A percentile compares a stretch with the other conserved stretches of the same genome.
phyloP scores from a whole-genome alignment of 2,888 invertebrate species.

The Volucella bombylans region DNA sequence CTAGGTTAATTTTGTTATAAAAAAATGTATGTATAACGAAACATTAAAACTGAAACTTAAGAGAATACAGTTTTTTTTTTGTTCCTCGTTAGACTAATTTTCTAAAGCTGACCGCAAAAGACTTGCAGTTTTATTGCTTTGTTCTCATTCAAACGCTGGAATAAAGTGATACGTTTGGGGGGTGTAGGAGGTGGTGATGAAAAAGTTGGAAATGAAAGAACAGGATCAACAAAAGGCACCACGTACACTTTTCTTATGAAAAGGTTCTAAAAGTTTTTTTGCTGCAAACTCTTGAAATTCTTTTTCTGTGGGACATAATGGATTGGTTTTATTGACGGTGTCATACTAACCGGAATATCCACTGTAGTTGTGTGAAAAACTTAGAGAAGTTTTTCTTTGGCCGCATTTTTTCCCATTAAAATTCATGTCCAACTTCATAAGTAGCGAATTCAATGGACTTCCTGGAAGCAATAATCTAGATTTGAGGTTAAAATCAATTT shows the following conservation, averaged over 20 bases:
- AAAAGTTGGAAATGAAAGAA: slow-evolving; percentile 67
- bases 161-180: slow-evolving; percentile 75
- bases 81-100: slow-evolving; percentile 60
- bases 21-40: slow-evolving; percentile 14
- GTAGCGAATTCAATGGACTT: slow-evolving; percentile 77
- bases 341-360: slow-evolving; percentile 50
- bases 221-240: slow-evolving; percentile 72
- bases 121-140: slow-evolving; percentile 74
- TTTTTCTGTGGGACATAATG: slow-evolving; percentile 75
- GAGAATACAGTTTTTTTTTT: slow-evolving; percentile 4
- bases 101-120: slow-evolving; percentile 74
- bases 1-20: slow-evolving; percentile 28
- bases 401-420: slow-evolving; percentile 48
- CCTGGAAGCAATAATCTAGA: slow-evolving; percentile 75
- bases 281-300: slow-evolving; percentile 75
- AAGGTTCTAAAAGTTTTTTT: slow-evolving; percentile 72
- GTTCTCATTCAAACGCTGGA: slow-evolving; percentile 76
- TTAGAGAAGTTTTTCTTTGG: slow-evolving; percentile 8
- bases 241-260: slow-evolving; percentile 77
- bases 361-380: slow-evolving; percentile 53
- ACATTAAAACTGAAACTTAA: slow-evolving; percentile 46
- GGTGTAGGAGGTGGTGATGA: slow-evolving; percentile 75
- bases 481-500: slow-evolving; percentile 76
- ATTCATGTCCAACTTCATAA: slow-evolving; percentile 79
- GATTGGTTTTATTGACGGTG: slow-evolving; percentile 8